Conservation (phyloP, 2,797 vertebrate species). For the Crossoptilon crossoptilon region DNA sequence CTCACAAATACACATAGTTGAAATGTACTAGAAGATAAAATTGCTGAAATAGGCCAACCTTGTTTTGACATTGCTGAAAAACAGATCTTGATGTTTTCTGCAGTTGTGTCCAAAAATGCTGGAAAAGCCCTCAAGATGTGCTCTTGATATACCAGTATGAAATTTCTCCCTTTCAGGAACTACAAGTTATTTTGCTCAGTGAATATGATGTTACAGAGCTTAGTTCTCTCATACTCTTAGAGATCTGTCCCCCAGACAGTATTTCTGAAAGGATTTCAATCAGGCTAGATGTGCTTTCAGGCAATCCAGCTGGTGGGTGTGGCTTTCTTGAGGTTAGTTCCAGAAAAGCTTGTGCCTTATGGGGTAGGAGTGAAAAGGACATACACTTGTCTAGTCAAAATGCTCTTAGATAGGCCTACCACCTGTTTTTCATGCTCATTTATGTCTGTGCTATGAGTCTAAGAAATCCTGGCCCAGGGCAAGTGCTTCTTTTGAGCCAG, state of each 20-base stretch:
- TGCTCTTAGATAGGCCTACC: neutral
- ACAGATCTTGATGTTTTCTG: neutral
- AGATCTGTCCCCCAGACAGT: neutral
- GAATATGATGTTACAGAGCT: neutral
- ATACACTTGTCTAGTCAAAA: neutral
- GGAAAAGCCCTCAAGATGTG: neutral
- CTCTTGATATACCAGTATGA: neutral
- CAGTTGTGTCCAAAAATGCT: neutral
- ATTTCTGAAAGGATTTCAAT: neutral
- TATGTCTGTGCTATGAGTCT: neutral
- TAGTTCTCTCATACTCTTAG: accelerated
- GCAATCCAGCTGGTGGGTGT: accelerated
- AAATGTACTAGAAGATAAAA: neutral
- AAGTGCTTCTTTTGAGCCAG: neutral
- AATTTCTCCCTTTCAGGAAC: neutral
- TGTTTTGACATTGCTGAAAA: neutral
- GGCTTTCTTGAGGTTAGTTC: neutral
- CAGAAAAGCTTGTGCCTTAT: accelerated
- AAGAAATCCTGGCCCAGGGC: neutral
- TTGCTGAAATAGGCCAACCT: neutral
- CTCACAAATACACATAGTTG: neutral
- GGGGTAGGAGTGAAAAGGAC: neutral
- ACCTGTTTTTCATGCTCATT: neutral
- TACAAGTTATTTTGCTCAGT: neutral
- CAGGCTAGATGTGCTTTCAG: neutral